Conservation (phyloP, 2,113 vertebrate genomes). For the mouse (Mus musculus) region DNA sequence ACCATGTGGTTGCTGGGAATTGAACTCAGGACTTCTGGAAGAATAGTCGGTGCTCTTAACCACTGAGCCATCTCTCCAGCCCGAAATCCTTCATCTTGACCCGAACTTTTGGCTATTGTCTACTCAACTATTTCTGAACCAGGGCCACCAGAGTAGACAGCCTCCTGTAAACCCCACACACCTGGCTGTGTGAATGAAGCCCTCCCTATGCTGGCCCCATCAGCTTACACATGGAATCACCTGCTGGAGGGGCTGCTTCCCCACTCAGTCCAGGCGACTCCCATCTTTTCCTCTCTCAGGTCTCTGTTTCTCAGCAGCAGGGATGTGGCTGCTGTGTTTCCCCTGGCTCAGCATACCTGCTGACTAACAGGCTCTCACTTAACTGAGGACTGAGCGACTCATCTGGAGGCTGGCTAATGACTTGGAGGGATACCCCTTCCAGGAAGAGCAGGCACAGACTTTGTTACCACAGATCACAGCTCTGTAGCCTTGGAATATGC, state of each 20-base stretch:
- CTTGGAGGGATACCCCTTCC: not conserved
- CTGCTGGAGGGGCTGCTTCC: not conserved
- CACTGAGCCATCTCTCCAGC: too few relatives aligned
- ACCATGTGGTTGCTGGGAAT: too few relatives aligned
- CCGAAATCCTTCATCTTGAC: not conserved
- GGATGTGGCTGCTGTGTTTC: not conserved
- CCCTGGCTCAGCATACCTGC: not conserved
- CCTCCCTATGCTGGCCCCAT: not conserved
- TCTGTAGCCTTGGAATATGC: not conserved
- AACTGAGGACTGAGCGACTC: not conserved
- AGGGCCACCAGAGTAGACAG: not conserved
- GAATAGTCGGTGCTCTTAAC: too few relatives aligned
- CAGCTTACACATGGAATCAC: fast-evolving
- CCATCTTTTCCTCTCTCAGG: not conserved
- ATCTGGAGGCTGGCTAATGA: not conserved
- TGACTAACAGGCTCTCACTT: not conserved
- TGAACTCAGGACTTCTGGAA: too few relatives aligned
- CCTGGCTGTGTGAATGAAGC: not conserved
- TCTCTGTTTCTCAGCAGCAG: not conserved
- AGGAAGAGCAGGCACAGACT: not conserved
- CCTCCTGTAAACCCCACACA: not conserved
- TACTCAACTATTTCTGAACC: not conserved
- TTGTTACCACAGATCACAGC: fast-evolving
- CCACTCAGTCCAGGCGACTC: too few relatives aligned
- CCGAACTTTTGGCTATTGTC: not conserved